Conservation (phyloP, 1,140 invertebrate species). For the Ditylenchus dipsaci region DNA sequence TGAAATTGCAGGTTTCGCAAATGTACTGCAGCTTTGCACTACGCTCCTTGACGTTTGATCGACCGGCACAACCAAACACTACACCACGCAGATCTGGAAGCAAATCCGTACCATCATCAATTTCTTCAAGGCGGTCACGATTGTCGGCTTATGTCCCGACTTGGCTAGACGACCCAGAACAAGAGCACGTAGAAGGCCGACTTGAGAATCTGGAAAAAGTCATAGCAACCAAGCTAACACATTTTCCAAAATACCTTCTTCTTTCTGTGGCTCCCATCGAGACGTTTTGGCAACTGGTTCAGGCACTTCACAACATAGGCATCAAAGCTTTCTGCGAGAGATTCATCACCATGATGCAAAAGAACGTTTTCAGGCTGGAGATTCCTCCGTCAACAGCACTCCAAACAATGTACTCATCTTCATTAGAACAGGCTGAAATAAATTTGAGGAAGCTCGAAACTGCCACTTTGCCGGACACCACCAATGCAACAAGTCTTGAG, state of each 20-base stretch:
- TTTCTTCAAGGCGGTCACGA: constrained; percentile 69
- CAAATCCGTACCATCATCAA: constrained; percentile 65
- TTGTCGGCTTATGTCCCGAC: constrained; percentile 72
- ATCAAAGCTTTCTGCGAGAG: no score
- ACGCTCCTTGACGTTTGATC: constrained; percentile 68
- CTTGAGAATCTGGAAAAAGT: constrained; percentile 59
- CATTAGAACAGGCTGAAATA: constrained; percentile 40
- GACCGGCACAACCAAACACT: constrained; percentile 76
- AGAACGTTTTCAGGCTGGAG: no score
- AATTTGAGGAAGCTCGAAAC: constrained; percentile 50
- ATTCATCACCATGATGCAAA: no score
- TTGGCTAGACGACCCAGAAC: constrained; percentile 75
- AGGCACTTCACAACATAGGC: no score
- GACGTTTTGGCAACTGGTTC: no score
- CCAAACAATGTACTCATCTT: constrained; percentile 56
- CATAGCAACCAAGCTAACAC: no score
- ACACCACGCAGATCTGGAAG: constrained; percentile 78
- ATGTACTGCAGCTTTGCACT: constrained; percentile 75
- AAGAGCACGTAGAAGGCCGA: constrained; percentile 79
- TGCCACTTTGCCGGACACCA: constrained; percentile 52
- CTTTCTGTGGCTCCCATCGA: no score
- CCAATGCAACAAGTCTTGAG: constrained; percentile 85
- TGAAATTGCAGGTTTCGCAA: constrained; percentile 77
- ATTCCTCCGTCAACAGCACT: constrained; percentile 32
- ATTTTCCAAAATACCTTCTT: no score